A percentile compares a stretch with the other conserved stretches of the same genome.
phyloP scores from a whole-genome alignment of 2,797 vertebrate species.

The Pitangus sulphuratus region DNA sequence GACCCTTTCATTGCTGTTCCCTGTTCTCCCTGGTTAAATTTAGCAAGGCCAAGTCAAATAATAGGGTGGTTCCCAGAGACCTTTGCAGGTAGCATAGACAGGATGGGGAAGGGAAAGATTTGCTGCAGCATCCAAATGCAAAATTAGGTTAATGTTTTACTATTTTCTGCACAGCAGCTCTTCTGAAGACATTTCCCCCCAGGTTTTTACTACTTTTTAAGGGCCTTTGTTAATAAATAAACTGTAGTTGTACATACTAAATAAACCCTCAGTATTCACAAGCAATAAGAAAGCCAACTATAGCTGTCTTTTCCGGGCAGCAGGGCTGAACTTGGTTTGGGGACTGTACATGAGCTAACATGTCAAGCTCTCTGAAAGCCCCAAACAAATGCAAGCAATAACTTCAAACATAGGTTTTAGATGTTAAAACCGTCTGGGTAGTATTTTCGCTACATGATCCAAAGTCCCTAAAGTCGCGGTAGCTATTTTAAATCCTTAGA shows the following conservation, averaged over 20 bases:
- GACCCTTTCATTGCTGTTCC: not conserved
- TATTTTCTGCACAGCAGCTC: constrained; percentile 35
- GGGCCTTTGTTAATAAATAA: constrained; percentile 69
- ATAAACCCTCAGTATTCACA: constrained; percentile 80
- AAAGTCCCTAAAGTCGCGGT: constrained; percentile 46
- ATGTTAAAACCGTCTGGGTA: constrained; percentile 27
- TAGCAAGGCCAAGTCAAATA: not conserved
- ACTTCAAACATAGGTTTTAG: constrained; percentile 67
- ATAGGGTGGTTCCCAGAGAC: not conserved
- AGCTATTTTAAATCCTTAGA: constrained; percentile 13
- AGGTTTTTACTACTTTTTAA: constrained; percentile 67
- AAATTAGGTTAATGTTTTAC: constrained; percentile 45
- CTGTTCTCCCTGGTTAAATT: not conserved
- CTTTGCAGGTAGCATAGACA: not conserved
- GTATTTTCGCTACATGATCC: constrained; percentile 56
- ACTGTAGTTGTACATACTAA: constrained; percentile 72
- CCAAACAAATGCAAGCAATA: constrained; percentile 78
- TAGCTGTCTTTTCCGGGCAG: constrained; percentile 60
- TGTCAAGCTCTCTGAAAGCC: constrained; percentile 68
- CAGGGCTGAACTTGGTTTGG: constrained; percentile 70
- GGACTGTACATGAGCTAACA: constrained; percentile 67
- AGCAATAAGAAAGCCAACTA: constrained; percentile 79
- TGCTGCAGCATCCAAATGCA: constrained; percentile 58
- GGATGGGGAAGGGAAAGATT: constrained; percentile 14
- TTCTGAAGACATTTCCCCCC: constrained; percentile 52